These are phyloP conservation scores for Siniperca scherzeri DNA, from an alignment of 2,797 vertebrate species.

Conservation along the genomic window DNA sequence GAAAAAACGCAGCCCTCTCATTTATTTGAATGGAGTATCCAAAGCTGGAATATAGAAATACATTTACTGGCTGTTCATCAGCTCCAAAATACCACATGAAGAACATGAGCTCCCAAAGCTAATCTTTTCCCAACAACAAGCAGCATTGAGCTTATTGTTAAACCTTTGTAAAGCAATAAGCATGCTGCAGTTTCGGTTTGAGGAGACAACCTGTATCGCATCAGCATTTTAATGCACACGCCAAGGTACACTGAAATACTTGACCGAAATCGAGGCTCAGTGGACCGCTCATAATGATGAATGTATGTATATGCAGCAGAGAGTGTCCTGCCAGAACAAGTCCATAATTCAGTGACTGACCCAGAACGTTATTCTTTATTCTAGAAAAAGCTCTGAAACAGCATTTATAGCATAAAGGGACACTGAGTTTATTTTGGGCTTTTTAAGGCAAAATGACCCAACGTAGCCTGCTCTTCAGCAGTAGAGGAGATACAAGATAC, in stretches of 20 bases:
- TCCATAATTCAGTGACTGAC: constrained; percentile 50
- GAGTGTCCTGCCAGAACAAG: constrained; percentile 25
- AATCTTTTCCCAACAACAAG: neutral
- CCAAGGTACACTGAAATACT: neutral
- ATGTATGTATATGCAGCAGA: constrained; percentile 7
- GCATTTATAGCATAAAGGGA: constrained; percentile 23
- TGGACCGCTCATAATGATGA: constrained; percentile 21
- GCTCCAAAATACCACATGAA: neutral
- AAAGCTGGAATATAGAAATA: neutral
- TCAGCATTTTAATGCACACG: constrained; percentile 27
- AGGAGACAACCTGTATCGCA: constrained; percentile 20
- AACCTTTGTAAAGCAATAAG: neutral
- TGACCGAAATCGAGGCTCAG: neutral
- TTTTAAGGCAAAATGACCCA: neutral
- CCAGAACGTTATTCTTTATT: constrained; percentile 35
- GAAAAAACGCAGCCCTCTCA: no score
- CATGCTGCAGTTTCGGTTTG: neutral
- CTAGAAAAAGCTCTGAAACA: constrained; percentile 2
- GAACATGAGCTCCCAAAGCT: neutral
- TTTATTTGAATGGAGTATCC: no score
- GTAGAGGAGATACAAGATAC: neutral
- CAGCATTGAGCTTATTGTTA: neutral
- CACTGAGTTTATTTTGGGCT: constrained; percentile 15
- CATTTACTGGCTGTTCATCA: neutral
- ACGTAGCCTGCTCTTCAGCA: neutral